phyloP scores from a whole-genome alignment of 2,888 invertebrate species.

The Eupithecia vulgata region DNA sequence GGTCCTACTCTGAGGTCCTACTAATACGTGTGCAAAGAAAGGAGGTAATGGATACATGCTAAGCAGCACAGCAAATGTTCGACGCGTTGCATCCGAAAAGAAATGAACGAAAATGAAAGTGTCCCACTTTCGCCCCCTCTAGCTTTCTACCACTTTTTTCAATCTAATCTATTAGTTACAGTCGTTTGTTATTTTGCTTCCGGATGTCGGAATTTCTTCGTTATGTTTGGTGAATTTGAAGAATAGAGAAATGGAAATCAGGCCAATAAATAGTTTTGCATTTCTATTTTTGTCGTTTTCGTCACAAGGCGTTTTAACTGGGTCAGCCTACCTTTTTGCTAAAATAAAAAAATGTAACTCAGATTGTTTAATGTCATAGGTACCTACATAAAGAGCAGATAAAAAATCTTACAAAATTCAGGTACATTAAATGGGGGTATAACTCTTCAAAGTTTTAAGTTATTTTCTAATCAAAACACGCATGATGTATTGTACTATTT shows the following conservation, averaged over 20 bases:
- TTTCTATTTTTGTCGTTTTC: constrained; percentile 2
- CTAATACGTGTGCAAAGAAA: constrained; percentile 68
- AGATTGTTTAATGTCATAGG: not conserved
- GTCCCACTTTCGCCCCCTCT: constrained; percentile 72
- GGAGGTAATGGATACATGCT: constrained; percentile 74
- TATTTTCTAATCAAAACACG: too few relatives aligned
- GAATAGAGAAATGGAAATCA: constrained; percentile 30
- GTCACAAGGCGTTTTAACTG: not conserved
- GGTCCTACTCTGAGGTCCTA: constrained; percentile 54
- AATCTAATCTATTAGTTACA: constrained; percentile 75
- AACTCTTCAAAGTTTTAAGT: too few relatives aligned
- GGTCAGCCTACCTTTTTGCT: not conserved
- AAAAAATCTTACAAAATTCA: too few relatives aligned
- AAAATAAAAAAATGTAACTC: not conserved
- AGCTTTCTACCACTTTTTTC: constrained; percentile 78
- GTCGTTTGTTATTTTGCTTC: constrained; percentile 61
- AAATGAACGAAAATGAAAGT: constrained; percentile 84
- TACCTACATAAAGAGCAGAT: too few relatives aligned
- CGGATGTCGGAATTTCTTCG: constrained; percentile 56
- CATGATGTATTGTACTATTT: too few relatives aligned
- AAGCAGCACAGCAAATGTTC: constrained; percentile 73
- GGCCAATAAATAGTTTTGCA: constrained; percentile 11
- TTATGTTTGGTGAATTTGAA: constrained; percentile 45
- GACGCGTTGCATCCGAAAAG: constrained; percentile 79
- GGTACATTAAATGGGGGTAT: too few relatives aligned